These are phyloP conservation scores for Mystacornis crossleyi DNA, from an alignment of 2,113 vertebrate genomes.

Conservation along the genomic window DNA sequence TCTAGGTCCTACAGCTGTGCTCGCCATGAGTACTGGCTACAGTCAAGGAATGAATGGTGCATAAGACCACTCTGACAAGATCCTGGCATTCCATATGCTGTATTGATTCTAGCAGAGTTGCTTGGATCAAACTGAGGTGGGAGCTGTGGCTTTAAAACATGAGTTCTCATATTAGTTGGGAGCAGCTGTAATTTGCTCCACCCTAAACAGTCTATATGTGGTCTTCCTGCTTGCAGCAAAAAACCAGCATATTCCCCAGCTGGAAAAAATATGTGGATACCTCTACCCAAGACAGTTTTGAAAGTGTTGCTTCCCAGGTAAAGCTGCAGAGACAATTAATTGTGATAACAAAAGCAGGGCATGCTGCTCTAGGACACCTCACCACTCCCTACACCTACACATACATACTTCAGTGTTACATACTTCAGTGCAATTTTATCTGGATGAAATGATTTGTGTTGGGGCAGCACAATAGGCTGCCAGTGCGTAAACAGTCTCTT, in stretches of 20 bases:
- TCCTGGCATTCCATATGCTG: not conserved
- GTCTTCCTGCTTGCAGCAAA: constrained; percentile 3
- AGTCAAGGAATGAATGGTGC: not conserved
- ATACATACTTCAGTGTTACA: not conserved
- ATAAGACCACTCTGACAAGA: not conserved
- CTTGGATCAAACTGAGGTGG: constrained; percentile 19
- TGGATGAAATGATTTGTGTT: not conserved
- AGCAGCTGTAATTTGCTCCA: constrained; percentile 11
- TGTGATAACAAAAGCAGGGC: not conserved
- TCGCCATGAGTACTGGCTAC: not conserved
- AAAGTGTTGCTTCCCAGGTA: not conserved
- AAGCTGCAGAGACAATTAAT: not conserved
- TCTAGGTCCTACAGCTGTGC: not conserved
- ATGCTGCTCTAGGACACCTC: not conserved
- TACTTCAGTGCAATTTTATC: not conserved
- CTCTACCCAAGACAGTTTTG: not conserved
- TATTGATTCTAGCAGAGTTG: not conserved
- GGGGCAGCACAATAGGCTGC: not conserved
- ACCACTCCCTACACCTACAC: not conserved
- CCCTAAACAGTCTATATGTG: constrained; percentile 22
- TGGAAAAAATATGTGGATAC: constrained; percentile 45
- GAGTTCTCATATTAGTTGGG: constrained; percentile 23
- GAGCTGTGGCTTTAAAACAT: constrained; percentile 40
- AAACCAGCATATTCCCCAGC: not conserved
- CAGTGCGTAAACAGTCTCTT: constrained; percentile 66